Percentiles rank a stretch among this genome's conserved stretches.
These are phyloP conservation scores for Neotoxoptera formosana DNA, from an alignment of 1,140 invertebrate species.

Conservation along the genomic window DNA sequence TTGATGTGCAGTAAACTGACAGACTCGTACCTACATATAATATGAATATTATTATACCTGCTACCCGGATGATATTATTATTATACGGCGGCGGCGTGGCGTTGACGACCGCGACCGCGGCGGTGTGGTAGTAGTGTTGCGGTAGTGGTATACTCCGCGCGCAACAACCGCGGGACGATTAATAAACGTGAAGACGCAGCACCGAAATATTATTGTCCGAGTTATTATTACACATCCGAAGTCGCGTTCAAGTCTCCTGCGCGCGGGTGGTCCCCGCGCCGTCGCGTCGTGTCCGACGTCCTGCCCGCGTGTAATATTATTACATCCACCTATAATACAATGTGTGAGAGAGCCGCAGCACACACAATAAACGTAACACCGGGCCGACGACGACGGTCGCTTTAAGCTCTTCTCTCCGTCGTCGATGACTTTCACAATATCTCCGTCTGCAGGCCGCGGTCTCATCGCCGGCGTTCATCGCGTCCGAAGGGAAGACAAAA, in stretches of 20 bases:
- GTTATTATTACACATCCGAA: slow-evolving; percentile 54
- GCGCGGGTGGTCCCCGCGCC: slow-evolving; percentile 48
- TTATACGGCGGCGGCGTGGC: neutral
- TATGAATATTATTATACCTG: too few species aligned
- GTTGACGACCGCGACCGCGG: neutral
- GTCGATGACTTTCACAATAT: slow-evolving; percentile 53
- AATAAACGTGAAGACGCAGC: slow-evolving; percentile 42
- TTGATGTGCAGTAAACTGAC: neutral
- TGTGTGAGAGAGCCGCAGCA: too few species aligned
- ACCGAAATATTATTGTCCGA: slow-evolving; percentile 48
- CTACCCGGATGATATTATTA: neutral
- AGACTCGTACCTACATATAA: slow-evolving; percentile 20
- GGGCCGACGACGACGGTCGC: neutral
- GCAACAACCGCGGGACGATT: slow-evolving; percentile 7
- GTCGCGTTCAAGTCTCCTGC: slow-evolving; percentile 56
- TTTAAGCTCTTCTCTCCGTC: slow-evolving; percentile 49
- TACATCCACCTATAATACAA: neutral
- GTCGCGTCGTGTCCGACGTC: neutral
- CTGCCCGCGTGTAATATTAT: neutral
- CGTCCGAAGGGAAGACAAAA: slow-evolving; percentile 1
- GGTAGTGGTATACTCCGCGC: neutral
- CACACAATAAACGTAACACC: neutral
- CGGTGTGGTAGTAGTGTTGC: neutral
- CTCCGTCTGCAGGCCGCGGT: neutral
- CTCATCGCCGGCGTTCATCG: slow-evolving; percentile 27